Evolutionary conservation across 2,113 vertebrate species (phyloP).

Genomic region (Oryzias melastigma): DNA sequence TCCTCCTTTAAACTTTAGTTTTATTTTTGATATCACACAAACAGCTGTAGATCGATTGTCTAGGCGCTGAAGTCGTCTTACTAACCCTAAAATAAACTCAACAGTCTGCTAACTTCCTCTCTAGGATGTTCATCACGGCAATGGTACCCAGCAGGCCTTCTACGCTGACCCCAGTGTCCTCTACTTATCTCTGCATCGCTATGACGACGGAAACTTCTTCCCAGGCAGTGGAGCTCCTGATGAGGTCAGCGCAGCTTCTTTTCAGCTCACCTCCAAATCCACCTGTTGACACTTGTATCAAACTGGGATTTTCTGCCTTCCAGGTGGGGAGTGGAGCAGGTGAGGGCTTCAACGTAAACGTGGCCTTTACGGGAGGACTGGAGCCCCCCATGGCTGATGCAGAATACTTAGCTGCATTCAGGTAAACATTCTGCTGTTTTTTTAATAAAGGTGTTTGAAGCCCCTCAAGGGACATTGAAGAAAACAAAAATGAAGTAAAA

Average conservation of each 20-base stretch:
- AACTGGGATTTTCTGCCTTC: conserved; percentile 7
- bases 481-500: too few species aligned
- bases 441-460: too few species aligned
- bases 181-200: conserved; percentile 95
- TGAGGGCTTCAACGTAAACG: conserved; percentile 93
- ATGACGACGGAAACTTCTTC: conserved; percentile 98
- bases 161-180: conserved; percentile 90
- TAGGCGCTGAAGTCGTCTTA: not conserved
- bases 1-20: conserved; percentile 10
- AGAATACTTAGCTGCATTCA: conserved; percentile 94
- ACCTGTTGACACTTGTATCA: not conserved
- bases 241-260: conserved; percentile 76
- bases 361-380: conserved; percentile 95
- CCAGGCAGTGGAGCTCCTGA: conserved; percentile 96
- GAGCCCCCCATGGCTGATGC: conserved; percentile 94
- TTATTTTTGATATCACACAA: conserved; percentile 16
- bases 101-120: not conserved
- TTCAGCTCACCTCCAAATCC: not conserved
- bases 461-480: too few species aligned
- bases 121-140: conserved; percentile 84
- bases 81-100: too few species aligned
- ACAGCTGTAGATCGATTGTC: conserved; percentile 18
- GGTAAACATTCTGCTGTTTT: conserved; percentile 71
- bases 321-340: conserved; percentile 91
- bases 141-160: conserved; percentile 91